Percentiles rank a stretch among this genome's conserved stretches.
Evolutionary conservation across 2,888 invertebrate genomes (phyloP).

Genomic region (Zelleria hepariella): DNA sequence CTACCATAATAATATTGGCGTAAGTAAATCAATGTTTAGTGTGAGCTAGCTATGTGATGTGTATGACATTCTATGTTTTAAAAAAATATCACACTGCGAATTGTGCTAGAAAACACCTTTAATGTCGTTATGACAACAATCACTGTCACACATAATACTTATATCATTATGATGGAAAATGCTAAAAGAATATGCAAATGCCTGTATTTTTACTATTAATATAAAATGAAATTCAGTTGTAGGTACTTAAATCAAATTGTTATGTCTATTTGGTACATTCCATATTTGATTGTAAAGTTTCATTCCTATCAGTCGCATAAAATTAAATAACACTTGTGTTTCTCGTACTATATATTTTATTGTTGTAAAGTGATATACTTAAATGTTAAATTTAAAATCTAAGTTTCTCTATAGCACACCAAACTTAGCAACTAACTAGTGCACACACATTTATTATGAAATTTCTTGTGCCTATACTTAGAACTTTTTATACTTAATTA

Average conservation of each 20-base stretch:
- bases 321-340: no score
- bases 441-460: constrained; percentile 49
- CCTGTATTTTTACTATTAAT: background rate
- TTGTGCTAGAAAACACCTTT: background rate
- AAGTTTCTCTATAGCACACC: background rate
- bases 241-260: background rate
- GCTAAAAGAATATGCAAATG: background rate
- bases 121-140: background rate
- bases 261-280: no score
- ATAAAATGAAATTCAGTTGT: background rate
- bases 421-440: constrained; percentile 11
- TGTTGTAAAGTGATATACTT: background rate
- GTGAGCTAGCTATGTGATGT: constrained; percentile 39
- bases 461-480: constrained; percentile 68
- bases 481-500: constrained; percentile 37
- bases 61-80: background rate
- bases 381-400: background rate
- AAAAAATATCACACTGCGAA: background rate
- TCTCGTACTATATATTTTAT: background rate
- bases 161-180: background rate
- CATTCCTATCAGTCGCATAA: background rate
- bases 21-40: constrained; percentile 35
- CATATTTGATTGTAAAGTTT: background rate
- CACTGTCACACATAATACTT: background rate
- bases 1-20: background rate